Evolutionary conservation across 2,888 invertebrate species (phyloP), one percentile per base, ranked within the genome.

Genomic region (Drosophila kanekoi): DNA sequence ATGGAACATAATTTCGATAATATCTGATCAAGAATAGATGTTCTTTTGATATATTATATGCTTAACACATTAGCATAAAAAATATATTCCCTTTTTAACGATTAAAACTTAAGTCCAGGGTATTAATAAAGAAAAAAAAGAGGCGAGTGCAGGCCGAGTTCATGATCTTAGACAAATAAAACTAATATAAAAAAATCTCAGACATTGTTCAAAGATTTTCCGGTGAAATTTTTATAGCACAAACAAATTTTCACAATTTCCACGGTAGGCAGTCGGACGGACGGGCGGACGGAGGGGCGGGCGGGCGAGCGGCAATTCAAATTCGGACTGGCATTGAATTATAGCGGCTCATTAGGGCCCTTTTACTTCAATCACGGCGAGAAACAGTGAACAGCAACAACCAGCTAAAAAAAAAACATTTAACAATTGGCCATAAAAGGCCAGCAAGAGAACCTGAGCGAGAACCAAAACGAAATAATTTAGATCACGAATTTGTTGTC

Each of bases 401-500:
- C 33, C 35, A 35, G 32, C 47, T 35, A 10, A 40, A 64, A 65
- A 10, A 40, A 64, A 65, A 75, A 72, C 83, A 83, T 80, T 86
- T 72, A 77, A 80, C 87, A 80, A 80, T 83, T 77, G 76, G 74
- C 89, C 86, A 81, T 89, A 89, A 89, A 83, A 81, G 89, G 87
- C 72, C 57, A 16, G 64, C 54, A 66, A 45, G 47, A 45, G 49
- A 63, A 59, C 43, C 44, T 44, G 61, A 61, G 44, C 37, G 48
- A 62, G 53, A 63, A 72, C 62, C 40, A 40, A 41, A 49, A 56
- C 51, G 35, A 91, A 91, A 91, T 91, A 91, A 91, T 91, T 92
- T 91, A 90, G 91, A 91, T 92, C 92, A 92, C 92, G 92, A 92
- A 89, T 90, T 92, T 86, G 90, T 91, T 92, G 92, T 92, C 91